phyloP scores from a whole-genome alignment of 2,888 invertebrate genomes.

The Microctonus aethiopoides region DNA sequence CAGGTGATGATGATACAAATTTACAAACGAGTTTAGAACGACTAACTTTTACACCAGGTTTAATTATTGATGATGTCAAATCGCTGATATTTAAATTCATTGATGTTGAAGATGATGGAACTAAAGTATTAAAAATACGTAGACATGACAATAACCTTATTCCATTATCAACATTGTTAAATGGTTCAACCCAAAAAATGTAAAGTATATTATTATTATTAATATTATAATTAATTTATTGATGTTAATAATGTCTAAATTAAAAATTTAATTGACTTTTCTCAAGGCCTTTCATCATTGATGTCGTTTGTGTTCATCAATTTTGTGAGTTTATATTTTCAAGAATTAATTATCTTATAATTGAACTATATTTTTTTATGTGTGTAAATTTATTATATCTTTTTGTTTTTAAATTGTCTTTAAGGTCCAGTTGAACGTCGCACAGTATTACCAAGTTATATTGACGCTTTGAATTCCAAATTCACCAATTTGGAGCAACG shows the following conservation, averaged over 20 bases:
- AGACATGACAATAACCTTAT: constrained; percentile 65
- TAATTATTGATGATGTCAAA: constrained; percentile 52
- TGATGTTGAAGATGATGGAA: constrained; percentile 56
- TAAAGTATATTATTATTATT: no score
- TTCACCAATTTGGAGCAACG: constrained; percentile 67
- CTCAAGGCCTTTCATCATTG: constrained; percentile 66
- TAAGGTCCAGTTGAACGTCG: constrained; percentile 55
- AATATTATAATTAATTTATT: not conserved
- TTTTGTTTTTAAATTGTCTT: constrained; percentile 41
- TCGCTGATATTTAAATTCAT: constrained; percentile 48
- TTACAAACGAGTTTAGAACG: constrained; percentile 47
- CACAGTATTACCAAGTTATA: constrained; percentile 66
- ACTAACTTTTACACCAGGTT: constrained; percentile 48
- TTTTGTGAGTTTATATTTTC: constrained; percentile 52
- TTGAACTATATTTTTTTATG: no score
- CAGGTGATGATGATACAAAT: constrained; percentile 48
- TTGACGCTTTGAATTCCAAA: constrained; percentile 68
- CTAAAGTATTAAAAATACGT: constrained; percentile 67
- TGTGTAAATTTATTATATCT: not conserved
- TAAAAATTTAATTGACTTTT: constrained; percentile 17
- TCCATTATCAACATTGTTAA: constrained; percentile 65
- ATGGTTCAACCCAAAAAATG: constrained; percentile 59
- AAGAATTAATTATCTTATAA: no score
- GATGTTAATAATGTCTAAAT: not conserved
- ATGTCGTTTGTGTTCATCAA: constrained; percentile 67